Evolutionary conservation across 2,888 invertebrate genomes (phyloP), one percentile per base, ranked within the genome.

Genomic region (Doris montereyensis): DNA sequence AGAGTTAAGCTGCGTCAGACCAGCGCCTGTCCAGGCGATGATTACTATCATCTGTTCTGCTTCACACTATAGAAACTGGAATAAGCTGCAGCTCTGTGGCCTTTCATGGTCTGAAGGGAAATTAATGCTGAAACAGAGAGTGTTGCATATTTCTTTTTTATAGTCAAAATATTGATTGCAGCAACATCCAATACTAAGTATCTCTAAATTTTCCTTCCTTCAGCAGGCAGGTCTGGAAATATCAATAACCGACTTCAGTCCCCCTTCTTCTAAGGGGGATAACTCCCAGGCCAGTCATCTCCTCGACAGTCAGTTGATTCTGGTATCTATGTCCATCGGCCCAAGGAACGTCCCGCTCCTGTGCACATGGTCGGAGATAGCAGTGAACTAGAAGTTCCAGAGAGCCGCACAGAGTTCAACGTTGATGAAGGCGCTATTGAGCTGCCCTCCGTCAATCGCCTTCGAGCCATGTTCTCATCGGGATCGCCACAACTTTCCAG

Each of bases 401-500:
- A 87, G 68, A 87, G 86, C 78, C 77, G 87, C 17, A 85, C 85
- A 26, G 88, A 89, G 74, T 85, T 84, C 72, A 87, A 88, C 57
- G 85, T 85, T 1, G 87, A 87, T 4, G 83, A 83, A 0, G 84
- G 85, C 0, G 57, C 28, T 17, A 67, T 85, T 17, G 87, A 88
- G 68, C 81, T 89, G 52, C 89, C 89, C 1, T 89, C 89, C n/a
- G 89, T 89, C 65, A 87, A 87, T 78, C 81, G 87, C 34, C 83
- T 89, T 21, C 85, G 85, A 58, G 87, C 88, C 5, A 85, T 87
- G 86, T 89, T 89, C 82, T 82, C 83, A 10, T 5, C 8, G 52
- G 5, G 8, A 10, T 62, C 26, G 8, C n/a, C 62, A 62, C 21
- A 4, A 17, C 17, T 17, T 41, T 41, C 52, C 52, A 10, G 5